Conservation (phyloP, 2,888 invertebrate species). For the Papilio protenor region DNA sequence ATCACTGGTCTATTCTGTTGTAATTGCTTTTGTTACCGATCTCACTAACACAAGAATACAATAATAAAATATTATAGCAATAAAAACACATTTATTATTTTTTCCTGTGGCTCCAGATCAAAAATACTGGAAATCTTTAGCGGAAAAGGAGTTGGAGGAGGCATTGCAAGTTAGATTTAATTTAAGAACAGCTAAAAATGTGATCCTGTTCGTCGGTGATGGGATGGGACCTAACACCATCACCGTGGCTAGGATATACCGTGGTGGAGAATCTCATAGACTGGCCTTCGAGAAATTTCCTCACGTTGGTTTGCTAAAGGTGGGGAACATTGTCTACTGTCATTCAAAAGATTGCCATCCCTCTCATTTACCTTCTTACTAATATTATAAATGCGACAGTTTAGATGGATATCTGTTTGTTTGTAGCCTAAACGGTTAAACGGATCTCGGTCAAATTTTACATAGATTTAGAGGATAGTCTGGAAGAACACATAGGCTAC, state of each 20-base stretch:
- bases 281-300: constrained; percentile 93
- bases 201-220: constrained; percentile 94
- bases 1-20: not conserved
- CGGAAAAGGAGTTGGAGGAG: constrained; percentile 79
- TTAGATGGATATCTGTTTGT: too few species aligned
- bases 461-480: too few species aligned
- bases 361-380: not conserved
- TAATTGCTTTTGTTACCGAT: not conserved
- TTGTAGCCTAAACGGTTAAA: too few species aligned
- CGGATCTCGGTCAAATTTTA: too few species aligned
- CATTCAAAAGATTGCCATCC: not conserved
- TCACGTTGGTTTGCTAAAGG: constrained; percentile 93
- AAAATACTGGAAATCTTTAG: constrained; percentile 77
- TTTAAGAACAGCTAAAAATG: constrained; percentile 88
- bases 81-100: too few species aligned
- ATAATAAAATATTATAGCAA: too few species aligned
- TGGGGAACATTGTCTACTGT: constrained; percentile 56
- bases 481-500: too few species aligned
- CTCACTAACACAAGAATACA: too few species aligned
- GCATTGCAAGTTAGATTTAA: constrained; percentile 85
- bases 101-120: constrained; percentile 59
- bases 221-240: constrained; percentile 95
- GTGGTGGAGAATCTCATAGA: constrained; percentile 88
- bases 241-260: constrained; percentile 92
- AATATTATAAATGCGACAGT: too few species aligned